Conservation (phyloP, 2,113 vertebrate species). For the Accipiter cooperii region DNA sequence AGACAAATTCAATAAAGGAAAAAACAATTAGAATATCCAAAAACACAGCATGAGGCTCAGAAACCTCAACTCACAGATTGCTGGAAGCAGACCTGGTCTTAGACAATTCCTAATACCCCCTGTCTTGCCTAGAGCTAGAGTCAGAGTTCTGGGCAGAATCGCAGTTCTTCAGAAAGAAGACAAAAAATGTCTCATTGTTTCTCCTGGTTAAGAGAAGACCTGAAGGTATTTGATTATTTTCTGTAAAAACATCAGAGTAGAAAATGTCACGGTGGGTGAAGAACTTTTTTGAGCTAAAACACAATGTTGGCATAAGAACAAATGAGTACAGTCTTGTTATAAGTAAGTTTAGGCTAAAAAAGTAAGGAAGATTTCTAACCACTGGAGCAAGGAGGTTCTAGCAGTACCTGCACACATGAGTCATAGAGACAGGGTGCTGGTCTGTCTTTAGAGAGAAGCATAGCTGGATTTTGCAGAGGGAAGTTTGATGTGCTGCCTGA, state of each 20-base stretch:
- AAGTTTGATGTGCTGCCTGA: neutral
- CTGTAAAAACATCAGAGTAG: neutral
- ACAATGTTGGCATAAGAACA: neutral
- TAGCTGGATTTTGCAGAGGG: neutral
- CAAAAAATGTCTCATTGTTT: neutral
- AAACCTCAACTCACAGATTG: neutral
- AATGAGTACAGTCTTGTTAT: neutral
- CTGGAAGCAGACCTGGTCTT: neutral
- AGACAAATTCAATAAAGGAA: neutral
- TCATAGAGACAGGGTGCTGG: neutral
- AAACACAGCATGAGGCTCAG: neutral
- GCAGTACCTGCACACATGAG: neutral
- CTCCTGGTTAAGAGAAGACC: neutral
- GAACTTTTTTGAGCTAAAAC: neutral
- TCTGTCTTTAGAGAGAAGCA: neutral
- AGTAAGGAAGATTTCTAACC: neutral
- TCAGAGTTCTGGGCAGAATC: neutral
- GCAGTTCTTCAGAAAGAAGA: neutral
- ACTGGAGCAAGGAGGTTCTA: neutral
- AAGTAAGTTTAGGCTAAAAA: neutral
- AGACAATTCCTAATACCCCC: neutral
- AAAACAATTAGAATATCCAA: neutral
- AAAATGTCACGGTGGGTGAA: neutral
- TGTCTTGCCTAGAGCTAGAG: neutral
- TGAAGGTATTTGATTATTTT: neutral